Percentiles rank a stretch among this genome's conserved stretches.
These are phyloP conservation scores for Apis cerana DNA, from an alignment of 1,140 invertebrate genomes.

Conservation along the genomic window DNA sequence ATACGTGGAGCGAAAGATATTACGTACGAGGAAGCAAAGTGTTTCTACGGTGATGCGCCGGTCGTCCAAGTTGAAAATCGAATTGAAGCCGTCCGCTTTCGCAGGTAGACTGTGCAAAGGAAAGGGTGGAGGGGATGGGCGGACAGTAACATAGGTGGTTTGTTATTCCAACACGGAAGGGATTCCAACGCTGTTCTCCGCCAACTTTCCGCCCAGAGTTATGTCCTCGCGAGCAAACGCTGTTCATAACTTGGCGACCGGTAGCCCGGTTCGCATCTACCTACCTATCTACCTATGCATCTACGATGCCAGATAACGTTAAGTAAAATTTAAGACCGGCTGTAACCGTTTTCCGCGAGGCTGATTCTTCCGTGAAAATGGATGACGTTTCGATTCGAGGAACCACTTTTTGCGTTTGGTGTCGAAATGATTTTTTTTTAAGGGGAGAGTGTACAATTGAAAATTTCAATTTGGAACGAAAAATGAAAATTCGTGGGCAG, in stretches of 20 bases:
- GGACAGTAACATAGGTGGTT: conserved; percentile 58
- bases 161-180: conserved; percentile 57
- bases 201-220: conserved; percentile 66
- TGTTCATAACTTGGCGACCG: conserved; percentile 61
- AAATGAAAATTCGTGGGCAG: neutral
- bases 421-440: too few relatives aligned
- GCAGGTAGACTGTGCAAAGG: neutral
- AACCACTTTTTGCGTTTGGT: too few relatives aligned
- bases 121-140: neutral
- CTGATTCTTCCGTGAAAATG: conserved; percentile 2
- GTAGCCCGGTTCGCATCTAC: conserved; percentile 40
- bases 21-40: neutral
- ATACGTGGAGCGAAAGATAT: too few relatives aligned
- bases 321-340: conserved; percentile 54
- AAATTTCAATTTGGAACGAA: too few relatives aligned
- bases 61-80: conserved; percentile 32
- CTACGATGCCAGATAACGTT: conserved; percentile 52
- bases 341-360: neutral
- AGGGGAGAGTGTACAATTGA: too few relatives aligned
- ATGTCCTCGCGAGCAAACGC: conserved; percentile 67
- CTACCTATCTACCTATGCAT: neutral
- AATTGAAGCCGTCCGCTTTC: conserved; percentile 43
- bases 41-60: neutral
- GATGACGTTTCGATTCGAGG: neutral
- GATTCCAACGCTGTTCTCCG: conserved; percentile 57